phyloP scores from a whole-genome alignment of 2,797 vertebrate genomes.

The Allobates femoralis region DNA sequence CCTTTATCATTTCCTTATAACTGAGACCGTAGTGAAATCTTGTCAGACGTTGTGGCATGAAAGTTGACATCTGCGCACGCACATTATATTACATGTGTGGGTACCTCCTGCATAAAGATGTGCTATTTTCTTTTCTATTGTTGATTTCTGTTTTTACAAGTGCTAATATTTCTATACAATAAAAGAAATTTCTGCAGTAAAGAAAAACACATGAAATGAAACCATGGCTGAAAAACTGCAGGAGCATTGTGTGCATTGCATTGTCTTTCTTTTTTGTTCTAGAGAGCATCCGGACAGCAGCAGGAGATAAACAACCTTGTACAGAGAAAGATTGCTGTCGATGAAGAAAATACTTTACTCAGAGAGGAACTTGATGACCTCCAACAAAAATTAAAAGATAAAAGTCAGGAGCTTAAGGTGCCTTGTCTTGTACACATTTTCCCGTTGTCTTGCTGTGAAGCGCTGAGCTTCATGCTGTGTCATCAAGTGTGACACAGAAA shows the following conservation, averaged over 20 bases:
- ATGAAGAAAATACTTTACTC: slow-evolving; percentile 80
- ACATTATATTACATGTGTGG: not conserved
- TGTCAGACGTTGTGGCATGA: not conserved
- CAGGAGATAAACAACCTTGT: slow-evolving; percentile 83
- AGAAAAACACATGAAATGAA: not conserved
- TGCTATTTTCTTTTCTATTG: not conserved
- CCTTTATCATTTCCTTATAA: not conserved
- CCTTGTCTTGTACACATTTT: slow-evolving; percentile 75
- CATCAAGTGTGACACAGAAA: slow-evolving; percentile 79
- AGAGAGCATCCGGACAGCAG: slow-evolving; percentile 82
- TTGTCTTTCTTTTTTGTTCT: slow-evolving; percentile 59
- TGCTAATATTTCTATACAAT: slow-evolving; percentile 17
- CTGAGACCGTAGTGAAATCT: not conserved
- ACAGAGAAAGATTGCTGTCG: slow-evolving; percentile 76
- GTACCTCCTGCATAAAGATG: not conserved
- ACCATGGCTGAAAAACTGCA: not conserved
- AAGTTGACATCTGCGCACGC: not conserved
- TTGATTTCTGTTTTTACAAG: not conserved
- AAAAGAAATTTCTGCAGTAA: not conserved
- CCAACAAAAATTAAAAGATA: slow-evolving; percentile 83
- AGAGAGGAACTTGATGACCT: slow-evolving; percentile 85
- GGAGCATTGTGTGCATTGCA: not conserved
- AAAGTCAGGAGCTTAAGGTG: slow-evolving; percentile 89
- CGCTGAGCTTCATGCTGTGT: slow-evolving; percentile 72
- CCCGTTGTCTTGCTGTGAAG: slow-evolving; percentile 75